These are phyloP conservation scores for Anser brachyrhynchus DNA, from an alignment of 2,113 vertebrate genomes.

Conservation along the genomic window DNA sequence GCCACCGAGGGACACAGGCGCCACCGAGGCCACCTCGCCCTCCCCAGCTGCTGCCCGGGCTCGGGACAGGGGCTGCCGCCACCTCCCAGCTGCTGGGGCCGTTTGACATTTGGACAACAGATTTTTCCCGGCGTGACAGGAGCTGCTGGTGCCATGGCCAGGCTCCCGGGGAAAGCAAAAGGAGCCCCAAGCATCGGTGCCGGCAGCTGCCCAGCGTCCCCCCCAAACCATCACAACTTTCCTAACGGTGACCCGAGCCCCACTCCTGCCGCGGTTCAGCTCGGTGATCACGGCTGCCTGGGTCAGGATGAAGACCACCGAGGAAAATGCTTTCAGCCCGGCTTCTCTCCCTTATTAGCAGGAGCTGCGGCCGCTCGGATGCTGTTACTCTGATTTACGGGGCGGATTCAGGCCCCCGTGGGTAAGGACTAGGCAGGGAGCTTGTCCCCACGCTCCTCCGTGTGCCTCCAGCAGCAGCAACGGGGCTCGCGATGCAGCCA, in stretches of 20 bases:
- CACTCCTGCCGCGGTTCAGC: accelerated
- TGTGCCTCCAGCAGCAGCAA: background rate
- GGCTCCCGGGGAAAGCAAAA: background rate
- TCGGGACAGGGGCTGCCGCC: accelerated
- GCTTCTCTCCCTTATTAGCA: background rate
- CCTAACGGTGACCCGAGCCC: accelerated
- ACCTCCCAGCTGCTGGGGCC: background rate
- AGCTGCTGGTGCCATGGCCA: accelerated
- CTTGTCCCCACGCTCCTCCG: background rate
- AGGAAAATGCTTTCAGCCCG: accelerated
- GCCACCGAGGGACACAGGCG: background rate
- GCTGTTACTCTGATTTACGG: background rate
- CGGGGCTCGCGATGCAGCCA: accelerated
- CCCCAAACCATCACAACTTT: background rate
- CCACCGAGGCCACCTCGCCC: accelerated
- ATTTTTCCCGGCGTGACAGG: background rate
- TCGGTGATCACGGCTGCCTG: accelerated
- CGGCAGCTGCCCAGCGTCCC: background rate
- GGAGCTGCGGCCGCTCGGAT: accelerated
- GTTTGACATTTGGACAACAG: background rate
- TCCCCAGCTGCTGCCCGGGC: background rate
- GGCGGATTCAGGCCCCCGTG: background rate
- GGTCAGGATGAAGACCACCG: background rate
- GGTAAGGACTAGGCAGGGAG: accelerated
- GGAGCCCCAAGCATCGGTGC: background rate